phyloP scores from a whole-genome alignment of 2,888 invertebrate genomes.

The Eustalomyia histrio region DNA sequence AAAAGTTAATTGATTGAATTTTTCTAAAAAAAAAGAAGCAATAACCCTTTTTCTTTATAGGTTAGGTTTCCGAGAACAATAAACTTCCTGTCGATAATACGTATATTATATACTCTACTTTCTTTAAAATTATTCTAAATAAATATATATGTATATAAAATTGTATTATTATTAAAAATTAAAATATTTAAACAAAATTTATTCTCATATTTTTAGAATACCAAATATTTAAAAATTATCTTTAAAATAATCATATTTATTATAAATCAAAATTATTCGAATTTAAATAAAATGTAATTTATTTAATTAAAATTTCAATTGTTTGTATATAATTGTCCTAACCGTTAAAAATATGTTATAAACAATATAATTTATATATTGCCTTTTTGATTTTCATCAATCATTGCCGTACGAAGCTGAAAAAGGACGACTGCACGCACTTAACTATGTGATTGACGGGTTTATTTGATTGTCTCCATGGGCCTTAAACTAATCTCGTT shows the following conservation, averaged over 20 bases:
- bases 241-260: slow-evolving; percentile 41
- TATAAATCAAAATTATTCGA: slow-evolving; percentile 35
- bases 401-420: too few species aligned
- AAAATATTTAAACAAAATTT: slow-evolving; percentile 24
- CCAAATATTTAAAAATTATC: slow-evolving; percentile 36
- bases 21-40: slow-evolving; percentile 17
- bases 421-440: too few species aligned
- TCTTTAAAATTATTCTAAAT: slow-evolving; percentile 31
- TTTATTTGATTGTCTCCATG: too few species aligned
- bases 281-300: slow-evolving; percentile 55
- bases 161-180: slow-evolving; percentile 26
- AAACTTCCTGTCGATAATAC: slow-evolving; percentile 60
- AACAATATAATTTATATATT: too few species aligned
- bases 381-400: too few species aligned
- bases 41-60: slow-evolving; percentile 51
- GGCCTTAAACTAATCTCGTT: too few species aligned
- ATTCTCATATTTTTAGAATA: slow-evolving; percentile 55
- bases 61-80: slow-evolving; percentile 62
- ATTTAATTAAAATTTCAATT: not conserved
- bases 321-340: too few species aligned
- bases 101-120: slow-evolving; percentile 28
- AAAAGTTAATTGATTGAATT: too few species aligned
- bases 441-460: too few species aligned
- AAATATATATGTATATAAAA: slow-evolving; percentile 35
- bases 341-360: too few species aligned